phyloP scores from a whole-genome alignment of 2,888 invertebrate genomes.

The Synergus laeviventris region DNA sequence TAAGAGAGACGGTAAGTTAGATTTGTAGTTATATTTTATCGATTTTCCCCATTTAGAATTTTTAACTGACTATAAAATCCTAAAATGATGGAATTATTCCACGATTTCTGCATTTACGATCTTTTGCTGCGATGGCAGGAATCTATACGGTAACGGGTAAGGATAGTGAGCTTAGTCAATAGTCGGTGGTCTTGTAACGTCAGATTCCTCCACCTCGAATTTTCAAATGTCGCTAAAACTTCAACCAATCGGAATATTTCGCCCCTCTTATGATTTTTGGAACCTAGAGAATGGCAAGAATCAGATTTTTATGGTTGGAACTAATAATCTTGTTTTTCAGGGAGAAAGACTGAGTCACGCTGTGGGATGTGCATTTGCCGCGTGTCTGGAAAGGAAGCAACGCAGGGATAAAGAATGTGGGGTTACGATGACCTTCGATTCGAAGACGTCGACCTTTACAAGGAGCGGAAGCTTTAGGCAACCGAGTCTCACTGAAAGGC shows the following conservation, averaged over 20 bases:
- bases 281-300: background rate
- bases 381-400: constrained; percentile 98
- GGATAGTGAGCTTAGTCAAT: background rate
- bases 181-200: background rate
- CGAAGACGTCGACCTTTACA: constrained; percentile 93
- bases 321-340: constrained; percentile 70
- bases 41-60: background rate
- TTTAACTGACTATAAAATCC: background rate
- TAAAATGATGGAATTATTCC: no score
- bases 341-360: constrained; percentile 99
- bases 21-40: background rate
- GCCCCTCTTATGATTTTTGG: no score
- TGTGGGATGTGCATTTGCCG: constrained; percentile 99
- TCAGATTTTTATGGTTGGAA: background rate
- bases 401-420: constrained; percentile 97
- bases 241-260: background rate
- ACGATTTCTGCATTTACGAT: background rate
- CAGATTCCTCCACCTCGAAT: background rate
- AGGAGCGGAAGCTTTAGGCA: constrained; percentile 95
- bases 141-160: background rate
- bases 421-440: constrained; percentile 94
- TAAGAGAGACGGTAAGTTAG: constrained; percentile 88
- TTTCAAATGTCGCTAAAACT: background rate
- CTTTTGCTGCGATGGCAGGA: background rate
- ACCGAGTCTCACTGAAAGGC: constrained; percentile 87